Evolutionary conservation across 2,888 invertebrate genomes (phyloP), one percentile per base, ranked within the genome.

Genomic region (Odontocolon sp.): DNA sequence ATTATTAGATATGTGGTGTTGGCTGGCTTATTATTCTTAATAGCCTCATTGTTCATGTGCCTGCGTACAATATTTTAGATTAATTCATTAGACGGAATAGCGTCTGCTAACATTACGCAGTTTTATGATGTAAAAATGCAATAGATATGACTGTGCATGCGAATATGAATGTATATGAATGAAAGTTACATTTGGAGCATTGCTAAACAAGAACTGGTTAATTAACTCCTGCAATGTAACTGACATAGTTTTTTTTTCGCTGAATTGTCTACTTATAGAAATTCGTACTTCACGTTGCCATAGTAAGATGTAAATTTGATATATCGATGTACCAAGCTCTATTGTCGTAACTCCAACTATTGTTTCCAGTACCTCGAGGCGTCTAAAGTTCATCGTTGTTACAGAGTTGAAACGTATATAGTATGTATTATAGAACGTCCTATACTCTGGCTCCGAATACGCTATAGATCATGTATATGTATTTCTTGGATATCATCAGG

Each of bases 311-410:
- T 40, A 50, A 50, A 74, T 64, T 40, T 64, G 50, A 67, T 56
- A 33, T 26, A 64, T 71, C 64, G 66, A 59, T 56, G 64, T 23
- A 61, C 31, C 40, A 31, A 33, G 31, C 50, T 5, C 56, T 57
- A 69, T 69, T 75, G 57, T 75, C 33, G 64, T 52, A 50, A 52
- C 38, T 56, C 68, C 56, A 40, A 23, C 45, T 26, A 68, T 64
- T 69, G 63, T 64, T 63, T 69, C 52, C 33, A 31, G 36, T 50
- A 50, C 18, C 64, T 64, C 50, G 64, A 21, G 64, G 64, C 57
- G 42, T 64, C 47, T 14, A 40, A 75, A 75, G 63, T 69, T 69
- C 40, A 52, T 36, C 64, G 69, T 68, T 63, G 68, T 57, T 64
- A 4, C 61, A 38, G 40, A 18, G 31, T 42, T 23, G 52, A 47